A percentile compares a stretch with the other conserved stretches of the same genome.
These are phyloP conservation scores for Monomorium pharaonis DNA, from an alignment of 1,140 invertebrate genomes.

Conservation along the genomic window DNA sequence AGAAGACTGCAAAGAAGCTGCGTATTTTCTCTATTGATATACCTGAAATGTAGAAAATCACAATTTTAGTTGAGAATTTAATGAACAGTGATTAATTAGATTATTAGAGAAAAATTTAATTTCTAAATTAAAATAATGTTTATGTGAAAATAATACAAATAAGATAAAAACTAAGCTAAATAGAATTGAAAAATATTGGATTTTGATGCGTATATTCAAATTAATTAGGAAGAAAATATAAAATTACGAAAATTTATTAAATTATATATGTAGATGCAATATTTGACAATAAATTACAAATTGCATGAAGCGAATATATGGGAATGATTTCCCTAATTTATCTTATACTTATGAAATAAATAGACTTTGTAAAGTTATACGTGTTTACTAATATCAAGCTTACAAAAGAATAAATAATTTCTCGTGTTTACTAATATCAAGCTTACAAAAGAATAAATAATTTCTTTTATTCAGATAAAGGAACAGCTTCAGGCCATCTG, in stretches of 20 bases:
- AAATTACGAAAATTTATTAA: neutral
- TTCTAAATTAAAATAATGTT: too few relatives aligned
- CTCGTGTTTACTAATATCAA: too few relatives aligned
- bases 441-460: too few relatives aligned
- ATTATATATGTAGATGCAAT: neutral
- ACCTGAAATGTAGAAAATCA: neutral
- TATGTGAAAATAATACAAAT: neutral
- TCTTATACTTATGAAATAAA: too few relatives aligned
- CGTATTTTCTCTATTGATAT: neutral
- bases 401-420: too few relatives aligned
- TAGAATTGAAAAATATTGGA: neutral
- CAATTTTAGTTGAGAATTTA: neutral
- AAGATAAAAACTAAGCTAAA: neutral
- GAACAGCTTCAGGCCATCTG: too few relatives aligned
- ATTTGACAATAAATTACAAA: conserved; percentile 10
- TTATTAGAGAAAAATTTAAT: too few relatives aligned
- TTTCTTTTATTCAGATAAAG: too few relatives aligned
- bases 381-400: too few relatives aligned
- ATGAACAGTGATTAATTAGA: neutral
- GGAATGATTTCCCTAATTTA: too few relatives aligned
- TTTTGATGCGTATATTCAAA: neutral
- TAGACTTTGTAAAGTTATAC: too few relatives aligned
- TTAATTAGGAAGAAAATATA: neutral
- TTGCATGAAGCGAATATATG: neutral
- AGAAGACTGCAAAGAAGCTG: neutral